Evolutionary conservation across 1,140 invertebrate species (phyloP), one percentile per base, ranked within the genome.

Genomic region (Eupristina koningsbergeri): DNA sequence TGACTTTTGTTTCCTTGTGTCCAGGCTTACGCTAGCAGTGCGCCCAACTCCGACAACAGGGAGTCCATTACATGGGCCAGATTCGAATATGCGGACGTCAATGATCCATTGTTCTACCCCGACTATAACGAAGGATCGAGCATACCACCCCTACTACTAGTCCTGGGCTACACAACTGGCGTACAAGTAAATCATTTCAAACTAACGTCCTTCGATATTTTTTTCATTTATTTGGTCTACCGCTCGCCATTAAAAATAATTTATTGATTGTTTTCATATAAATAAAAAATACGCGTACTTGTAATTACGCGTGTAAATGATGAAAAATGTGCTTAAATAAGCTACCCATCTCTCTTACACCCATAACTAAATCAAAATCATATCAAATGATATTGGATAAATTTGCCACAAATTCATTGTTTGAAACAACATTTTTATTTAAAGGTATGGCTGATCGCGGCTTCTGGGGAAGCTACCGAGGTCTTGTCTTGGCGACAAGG

Each of bases 401-500:
- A 50, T 50, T 15, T 50, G 6, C 1, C 15, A 50, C 47, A 17
- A 50, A 50, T 50, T 50, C 47, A 15, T 50, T 50, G 11, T 45
- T 45, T 11, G n/a, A 45, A 45, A 45, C 41, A 7, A 45, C 11
- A 45, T n/a, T 39, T 47, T 45, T 80, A 22, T 63, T 83, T 73
- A 26, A 36, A 95, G 94, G 95, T 96, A 81, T 97, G 96, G 96
- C 90, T 95, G 53, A 94, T 97, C 78, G 94, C 95, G 31, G 95
- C 96, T 17, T 97, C 95, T 87, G 98, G 98, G 19, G 98, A 99
- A 90, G 98, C 97, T 0, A 96, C 96, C 75, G 97, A 98, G 92
- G 95, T 98, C 15, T 90, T 99, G 71, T 98, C 98, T 11, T 97
- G 97, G 95, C 93, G 96, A 41, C 97, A 98, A 91, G 97, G 97